Percentiles rank a stretch among this genome's conserved stretches.
Conservation (phyloP, 2,113 vertebrate genomes). For the Cisticola juncidis region DNA sequence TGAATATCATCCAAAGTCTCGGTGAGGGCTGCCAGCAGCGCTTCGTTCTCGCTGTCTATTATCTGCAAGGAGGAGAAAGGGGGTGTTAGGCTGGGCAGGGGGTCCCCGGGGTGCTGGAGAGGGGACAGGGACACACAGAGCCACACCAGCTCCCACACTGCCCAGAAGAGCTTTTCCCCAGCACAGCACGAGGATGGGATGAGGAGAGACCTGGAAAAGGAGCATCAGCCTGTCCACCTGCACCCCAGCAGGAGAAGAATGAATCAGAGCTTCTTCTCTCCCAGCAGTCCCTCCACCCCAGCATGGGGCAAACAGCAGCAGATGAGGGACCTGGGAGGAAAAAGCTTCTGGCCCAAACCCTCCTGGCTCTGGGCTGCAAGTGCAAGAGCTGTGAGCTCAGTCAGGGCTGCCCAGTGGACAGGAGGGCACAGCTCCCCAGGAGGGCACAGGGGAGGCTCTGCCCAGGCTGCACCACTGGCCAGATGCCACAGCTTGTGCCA, state of each 20-base stretch:
- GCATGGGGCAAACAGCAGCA: not conserved
- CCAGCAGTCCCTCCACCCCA: not conserved
- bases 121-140: not conserved
- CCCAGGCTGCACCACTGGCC: fast-evolving
- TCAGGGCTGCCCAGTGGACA: not conserved
- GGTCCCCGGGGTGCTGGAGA: not conserved
- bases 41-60: slow-evolving; percentile 92
- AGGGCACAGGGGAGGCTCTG: not conserved
- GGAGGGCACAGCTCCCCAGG: not conserved
- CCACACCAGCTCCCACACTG: not conserved
- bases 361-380: not conserved
- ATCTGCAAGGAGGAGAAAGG: slow-evolving; percentile 73
- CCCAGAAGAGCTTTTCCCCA: not conserved
- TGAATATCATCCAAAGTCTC: slow-evolving; percentile 94
- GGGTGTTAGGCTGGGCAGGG: not conserved
- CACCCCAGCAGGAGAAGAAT: not conserved
- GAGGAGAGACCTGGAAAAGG: not conserved
- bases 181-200: not conserved
- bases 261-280: not conserved
- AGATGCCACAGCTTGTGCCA: not conserved
- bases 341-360: not conserved
- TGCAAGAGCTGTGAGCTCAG: not conserved
- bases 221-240: not conserved
- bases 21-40: slow-evolving; percentile 92
- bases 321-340: not conserved